A percentile compares a stretch with the other conserved stretches of the same genome.
Conservation (phyloP, 2,797 vertebrate genomes). For the Lagorchestes hirsutus region DNA sequence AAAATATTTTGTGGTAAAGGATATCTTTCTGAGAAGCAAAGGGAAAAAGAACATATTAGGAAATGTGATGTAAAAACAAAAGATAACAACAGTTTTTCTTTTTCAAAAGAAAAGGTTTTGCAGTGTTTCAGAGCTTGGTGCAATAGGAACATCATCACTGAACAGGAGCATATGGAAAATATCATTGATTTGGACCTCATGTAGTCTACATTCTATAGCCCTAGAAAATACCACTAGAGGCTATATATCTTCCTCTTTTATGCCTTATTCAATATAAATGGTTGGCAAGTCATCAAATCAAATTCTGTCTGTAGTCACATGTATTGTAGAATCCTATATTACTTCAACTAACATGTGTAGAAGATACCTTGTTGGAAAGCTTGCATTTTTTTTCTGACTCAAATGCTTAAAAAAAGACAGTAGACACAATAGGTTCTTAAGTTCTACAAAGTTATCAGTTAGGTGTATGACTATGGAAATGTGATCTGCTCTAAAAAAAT, state of each 20-base stretch:
- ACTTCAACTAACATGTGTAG: neutral
- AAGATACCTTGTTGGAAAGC: neutral
- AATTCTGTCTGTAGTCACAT: neutral
- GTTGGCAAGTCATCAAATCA: neutral
- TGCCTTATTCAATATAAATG: neutral
- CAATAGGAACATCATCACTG: neutral
- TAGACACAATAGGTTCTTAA: neutral
- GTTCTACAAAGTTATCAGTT: neutral
- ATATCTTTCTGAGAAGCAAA: neutral
- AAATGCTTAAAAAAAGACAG: neutral
- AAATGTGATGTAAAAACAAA: neutral
- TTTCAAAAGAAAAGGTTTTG: neutral
- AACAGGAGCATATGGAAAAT: neutral
- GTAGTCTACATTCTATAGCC: neutral
- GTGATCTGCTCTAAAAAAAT: neutral
- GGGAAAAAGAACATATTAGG: neutral
- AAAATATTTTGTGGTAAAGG: neutral
- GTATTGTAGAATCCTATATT: neutral
- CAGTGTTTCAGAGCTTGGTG: neutral
- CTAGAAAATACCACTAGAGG: neutral
- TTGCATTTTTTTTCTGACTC: neutral
- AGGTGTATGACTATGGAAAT: neutral
- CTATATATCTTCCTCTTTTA: neutral
- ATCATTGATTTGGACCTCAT: neutral
- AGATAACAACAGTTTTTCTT: neutral